phyloP scores from a whole-genome alignment of 2,888 invertebrate genomes.

The Cataglyphis altisquamis region DNA sequence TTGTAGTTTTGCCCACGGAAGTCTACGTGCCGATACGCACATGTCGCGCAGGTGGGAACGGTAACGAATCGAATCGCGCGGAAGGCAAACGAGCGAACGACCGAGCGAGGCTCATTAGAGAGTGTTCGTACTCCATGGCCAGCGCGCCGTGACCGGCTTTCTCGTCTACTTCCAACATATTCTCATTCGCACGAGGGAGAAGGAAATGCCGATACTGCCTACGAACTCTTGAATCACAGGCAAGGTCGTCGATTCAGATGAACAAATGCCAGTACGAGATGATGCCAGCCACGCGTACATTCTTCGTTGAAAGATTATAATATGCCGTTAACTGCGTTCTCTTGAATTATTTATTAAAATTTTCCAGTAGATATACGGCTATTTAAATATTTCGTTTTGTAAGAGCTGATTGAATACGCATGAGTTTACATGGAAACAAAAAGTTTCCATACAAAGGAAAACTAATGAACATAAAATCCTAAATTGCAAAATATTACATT shows the following conservation, averaged over 20 bases:
- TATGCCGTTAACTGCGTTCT: slow-evolving; percentile 3
- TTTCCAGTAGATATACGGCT: neutral
- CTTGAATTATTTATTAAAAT: slow-evolving; percentile 27
- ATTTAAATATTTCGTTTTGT: slow-evolving; percentile 15
- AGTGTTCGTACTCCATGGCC: slow-evolving; percentile 86
- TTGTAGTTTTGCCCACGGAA: slow-evolving; percentile 31
- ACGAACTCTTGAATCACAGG: slow-evolving; percentile 79
- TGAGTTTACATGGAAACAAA: neutral
- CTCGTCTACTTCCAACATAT: slow-evolving; percentile 82
- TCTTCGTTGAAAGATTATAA: neutral
- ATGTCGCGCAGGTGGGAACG: slow-evolving; percentile 56
- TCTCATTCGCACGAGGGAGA: slow-evolving; percentile 78
- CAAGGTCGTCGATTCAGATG: slow-evolving; percentile 82
- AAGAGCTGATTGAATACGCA: slow-evolving; percentile 19
- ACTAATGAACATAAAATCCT: neutral
- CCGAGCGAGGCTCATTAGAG: slow-evolving; percentile 85
- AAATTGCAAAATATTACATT: neutral
- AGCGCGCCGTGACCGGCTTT: slow-evolving; percentile 86
- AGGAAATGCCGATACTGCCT: slow-evolving; percentile 79
- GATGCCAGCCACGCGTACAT: slow-evolving; percentile 47
- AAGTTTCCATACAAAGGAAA: slow-evolving; percentile 3
- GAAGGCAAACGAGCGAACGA: slow-evolving; percentile 75
- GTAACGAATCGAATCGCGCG: slow-evolving; percentile 78
- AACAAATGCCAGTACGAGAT: slow-evolving; percentile 26
- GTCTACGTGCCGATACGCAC: slow-evolving; percentile 35